These are phyloP conservation scores for Caranx melampygus DNA, from an alignment of 2,113 vertebrate genomes.

Conservation along the genomic window DNA sequence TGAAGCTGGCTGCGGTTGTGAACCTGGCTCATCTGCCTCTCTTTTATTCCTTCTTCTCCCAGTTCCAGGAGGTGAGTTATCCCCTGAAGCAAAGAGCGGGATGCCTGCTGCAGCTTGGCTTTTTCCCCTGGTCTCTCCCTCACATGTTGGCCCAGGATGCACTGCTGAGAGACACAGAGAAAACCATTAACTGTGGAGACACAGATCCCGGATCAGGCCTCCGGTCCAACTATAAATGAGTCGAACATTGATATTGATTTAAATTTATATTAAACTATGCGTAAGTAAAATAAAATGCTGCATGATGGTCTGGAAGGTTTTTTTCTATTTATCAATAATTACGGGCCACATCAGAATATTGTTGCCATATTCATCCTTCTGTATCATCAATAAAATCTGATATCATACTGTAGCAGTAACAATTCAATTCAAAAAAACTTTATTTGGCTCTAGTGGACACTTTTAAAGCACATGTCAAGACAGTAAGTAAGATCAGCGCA, in stretches of 20 bases:
- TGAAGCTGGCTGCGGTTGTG: conserved; percentile 83
- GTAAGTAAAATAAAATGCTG: too few relatives aligned
- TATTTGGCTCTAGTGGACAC: too few relatives aligned
- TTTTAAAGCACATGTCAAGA: too few relatives aligned
- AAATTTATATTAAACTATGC: not conserved
- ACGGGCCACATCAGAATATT: too few relatives aligned
- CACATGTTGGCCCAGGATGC: conserved; percentile 75
- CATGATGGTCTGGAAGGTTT: too few relatives aligned
- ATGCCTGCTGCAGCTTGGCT: conserved; percentile 78
- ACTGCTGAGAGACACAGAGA: conserved; percentile 73
- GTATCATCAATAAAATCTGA: too few relatives aligned
- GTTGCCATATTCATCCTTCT: too few relatives aligned
- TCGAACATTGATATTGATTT: not conserved
- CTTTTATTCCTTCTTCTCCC: conserved; percentile 79
- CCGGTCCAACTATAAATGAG: not conserved
- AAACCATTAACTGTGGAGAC: conserved; percentile 21
- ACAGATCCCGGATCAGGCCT: not conserved
- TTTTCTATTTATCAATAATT: too few relatives aligned
- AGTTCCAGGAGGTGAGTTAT: conserved; percentile 82
- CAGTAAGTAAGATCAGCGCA: too few relatives aligned
- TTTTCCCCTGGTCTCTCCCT: conserved; percentile 55
- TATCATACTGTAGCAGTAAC: too few relatives aligned
- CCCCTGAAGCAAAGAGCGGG: conserved; percentile 82
- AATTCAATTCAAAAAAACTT: too few relatives aligned
- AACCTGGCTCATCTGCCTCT: conserved; percentile 64